Evolutionary conservation across 2,113 vertebrate genomes (phyloP), one percentile per base, ranked within the genome.

Genomic region (Haemorhous mexicanus): DNA sequence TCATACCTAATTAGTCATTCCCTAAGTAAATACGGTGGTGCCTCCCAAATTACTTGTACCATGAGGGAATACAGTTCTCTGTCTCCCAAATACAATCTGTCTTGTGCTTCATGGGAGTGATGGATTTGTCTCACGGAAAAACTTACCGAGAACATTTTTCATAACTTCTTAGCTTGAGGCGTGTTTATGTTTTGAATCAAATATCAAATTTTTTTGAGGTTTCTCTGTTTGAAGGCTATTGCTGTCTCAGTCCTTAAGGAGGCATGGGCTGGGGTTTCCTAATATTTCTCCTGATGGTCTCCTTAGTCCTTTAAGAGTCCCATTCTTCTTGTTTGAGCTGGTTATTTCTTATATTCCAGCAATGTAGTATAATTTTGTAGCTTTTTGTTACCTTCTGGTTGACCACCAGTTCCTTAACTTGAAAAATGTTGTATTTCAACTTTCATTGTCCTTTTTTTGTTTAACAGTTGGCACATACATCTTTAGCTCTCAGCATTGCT

Each of bases 1-100:
- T 96, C 32, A 24, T 85, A 94, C 56, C 26, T 83, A 95, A 96
- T 82, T 95, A 89, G 91, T 94, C 52, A 66, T 96, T 98, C 89
- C 50, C 55, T 94, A 93, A 93, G 67, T 89, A 95, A 96, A 89
- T 89, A 87, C 35, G 8, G 2, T 53, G 55, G 52, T 94, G 58
- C 55, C 32, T 96, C 86, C 37, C 39, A 90, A 87, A 83, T 87
- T 90, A 78, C 58, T 91, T 11, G 7, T 33, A 56, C 68, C 12
- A 8, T 41, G 62, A 89, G 49, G 43, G 44, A 96, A 89, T 44
- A 39, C 16, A 82, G 53, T 84, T 94, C 43, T 84, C 49, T n/a
- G 63, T 92, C 84, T 84, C 56, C 67, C 5, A 16, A 79, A 93
- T 58, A 26, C 43, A 80, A 35, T 94, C 74, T 76, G 56, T 56